Evolutionary conservation across 2,113 vertebrate genomes (phyloP).

Genomic region (Spea multiplicata): DNA sequence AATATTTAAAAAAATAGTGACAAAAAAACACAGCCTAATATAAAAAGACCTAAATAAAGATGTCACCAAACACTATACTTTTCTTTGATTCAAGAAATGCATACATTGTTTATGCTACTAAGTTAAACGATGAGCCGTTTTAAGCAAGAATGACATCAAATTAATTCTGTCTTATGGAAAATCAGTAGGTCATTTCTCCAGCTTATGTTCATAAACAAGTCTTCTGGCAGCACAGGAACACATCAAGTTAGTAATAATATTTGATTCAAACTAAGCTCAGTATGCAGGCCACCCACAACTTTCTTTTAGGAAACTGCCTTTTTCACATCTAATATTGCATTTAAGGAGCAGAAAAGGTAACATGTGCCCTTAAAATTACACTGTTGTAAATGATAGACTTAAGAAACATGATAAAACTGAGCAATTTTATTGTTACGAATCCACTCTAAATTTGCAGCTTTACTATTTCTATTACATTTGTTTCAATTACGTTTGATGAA

Average conservation of each 20-base stretch:
- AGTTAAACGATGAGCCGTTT: slow-evolving; percentile 64
- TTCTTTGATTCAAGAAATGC: neutral
- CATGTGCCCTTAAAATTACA: neutral
- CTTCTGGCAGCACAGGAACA: slow-evolving; percentile 56
- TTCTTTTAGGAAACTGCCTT: too few relatives aligned
- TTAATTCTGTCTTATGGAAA: slow-evolving; percentile 67
- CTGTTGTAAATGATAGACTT: neutral
- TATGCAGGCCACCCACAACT: slow-evolving; percentile 34
- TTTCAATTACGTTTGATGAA: neutral
- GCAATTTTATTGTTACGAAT: neutral
- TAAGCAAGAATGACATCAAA: slow-evolving; percentile 62
- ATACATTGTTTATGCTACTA: slow-evolving; percentile 63
- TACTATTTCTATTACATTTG: neutral
- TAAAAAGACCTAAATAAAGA: neutral
- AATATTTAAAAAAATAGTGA: too few relatives aligned
- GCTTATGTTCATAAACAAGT: slow-evolving; percentile 62
- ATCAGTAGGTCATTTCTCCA: slow-evolving; percentile 64
- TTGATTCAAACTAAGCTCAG: slow-evolving; percentile 31
- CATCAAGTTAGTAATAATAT: slow-evolving; percentile 50
- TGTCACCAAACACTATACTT: neutral
- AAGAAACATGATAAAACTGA: neutral
- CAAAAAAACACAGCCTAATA: neutral
- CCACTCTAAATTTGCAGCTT: neutral
- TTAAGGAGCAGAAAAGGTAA: neutral
- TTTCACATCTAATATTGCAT: neutral